phyloP scores from a whole-genome alignment of 2,888 invertebrate species.

The Escarpia spicata region DNA sequence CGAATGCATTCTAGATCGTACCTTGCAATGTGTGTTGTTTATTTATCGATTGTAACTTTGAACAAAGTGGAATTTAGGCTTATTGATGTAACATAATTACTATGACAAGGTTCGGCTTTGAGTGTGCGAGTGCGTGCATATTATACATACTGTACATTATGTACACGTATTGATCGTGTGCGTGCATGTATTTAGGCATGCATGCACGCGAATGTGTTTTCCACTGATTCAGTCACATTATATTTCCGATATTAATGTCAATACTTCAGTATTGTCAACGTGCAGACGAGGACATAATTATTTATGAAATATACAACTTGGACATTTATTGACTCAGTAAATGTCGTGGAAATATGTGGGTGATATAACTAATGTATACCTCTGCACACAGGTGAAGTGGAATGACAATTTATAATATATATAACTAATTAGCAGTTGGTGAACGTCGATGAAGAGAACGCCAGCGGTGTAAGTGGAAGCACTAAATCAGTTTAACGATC shows the following conservation, averaged over 20 bases:
- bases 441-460: not conserved
- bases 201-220: not conserved
- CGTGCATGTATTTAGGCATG: not conserved
- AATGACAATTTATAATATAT: not conserved
- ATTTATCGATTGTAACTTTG: too few relatives aligned
- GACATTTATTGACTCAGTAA: not conserved
- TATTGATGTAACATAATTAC: too few relatives aligned
- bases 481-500: not conserved
- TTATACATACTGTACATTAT: too few relatives aligned
- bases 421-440: not conserved
- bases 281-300: not conserved
- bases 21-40: too few relatives aligned
- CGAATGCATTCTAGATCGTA: too few relatives aligned
- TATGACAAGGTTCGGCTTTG: too few relatives aligned
- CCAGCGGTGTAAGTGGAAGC: not conserved
- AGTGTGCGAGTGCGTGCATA: too few relatives aligned
- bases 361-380: not conserved
- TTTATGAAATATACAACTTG: not conserved
- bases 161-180: too few relatives aligned
- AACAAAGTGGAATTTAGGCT: too few relatives aligned
- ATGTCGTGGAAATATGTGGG: not conserved
- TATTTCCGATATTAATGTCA: not conserved
- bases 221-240: not conserved
- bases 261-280: not conserved
- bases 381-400: not conserved